Conservation (phyloP, 1,140 invertebrate species). For the Cyclargus thomasi region DNA sequence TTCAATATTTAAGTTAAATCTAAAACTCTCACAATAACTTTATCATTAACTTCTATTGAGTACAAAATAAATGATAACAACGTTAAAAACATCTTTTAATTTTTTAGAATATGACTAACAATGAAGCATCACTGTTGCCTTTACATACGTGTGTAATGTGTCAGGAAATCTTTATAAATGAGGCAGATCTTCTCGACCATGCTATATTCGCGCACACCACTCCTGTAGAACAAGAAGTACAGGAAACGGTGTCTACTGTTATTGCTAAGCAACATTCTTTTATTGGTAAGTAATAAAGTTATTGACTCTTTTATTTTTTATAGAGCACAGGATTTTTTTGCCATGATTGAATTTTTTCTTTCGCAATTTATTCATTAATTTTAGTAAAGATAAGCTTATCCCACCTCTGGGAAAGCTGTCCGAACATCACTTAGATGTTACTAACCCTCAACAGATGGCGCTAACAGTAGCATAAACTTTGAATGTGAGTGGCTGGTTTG, state of each 20-base stretch:
- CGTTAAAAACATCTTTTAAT: slow-evolving; percentile 7
- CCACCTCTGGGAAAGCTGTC: neutral
- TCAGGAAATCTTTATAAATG: slow-evolving; percentile 63
- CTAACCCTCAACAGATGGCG: slow-evolving; percentile 13
- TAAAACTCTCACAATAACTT: too few species aligned
- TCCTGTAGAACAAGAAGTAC: slow-evolving; percentile 22
- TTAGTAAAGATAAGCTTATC: too few species aligned
- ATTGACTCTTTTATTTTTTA: too few species aligned
- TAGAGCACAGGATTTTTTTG: too few species aligned
- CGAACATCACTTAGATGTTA: too few species aligned
- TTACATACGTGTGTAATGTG: slow-evolving; percentile 60
- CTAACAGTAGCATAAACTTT: slow-evolving; percentile 33
- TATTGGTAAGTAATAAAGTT: too few species aligned
- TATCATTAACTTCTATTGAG: too few species aligned
- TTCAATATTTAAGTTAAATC: too few species aligned
- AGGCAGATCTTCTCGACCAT: slow-evolving; percentile 61
- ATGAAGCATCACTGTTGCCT: slow-evolving; percentile 49
- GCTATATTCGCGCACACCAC: slow-evolving; percentile 53
- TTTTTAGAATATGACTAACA: slow-evolving; percentile 40
- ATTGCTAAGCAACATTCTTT: neutral
- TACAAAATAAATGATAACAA: too few species aligned
- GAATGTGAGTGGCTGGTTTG: slow-evolving; percentile 61
- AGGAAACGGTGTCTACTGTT: neutral
- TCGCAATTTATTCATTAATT: too few species aligned
- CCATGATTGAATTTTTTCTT: too few species aligned